Conservation (phyloP, 1,140 invertebrate species). For the Melanaphis sacchari region DNA sequence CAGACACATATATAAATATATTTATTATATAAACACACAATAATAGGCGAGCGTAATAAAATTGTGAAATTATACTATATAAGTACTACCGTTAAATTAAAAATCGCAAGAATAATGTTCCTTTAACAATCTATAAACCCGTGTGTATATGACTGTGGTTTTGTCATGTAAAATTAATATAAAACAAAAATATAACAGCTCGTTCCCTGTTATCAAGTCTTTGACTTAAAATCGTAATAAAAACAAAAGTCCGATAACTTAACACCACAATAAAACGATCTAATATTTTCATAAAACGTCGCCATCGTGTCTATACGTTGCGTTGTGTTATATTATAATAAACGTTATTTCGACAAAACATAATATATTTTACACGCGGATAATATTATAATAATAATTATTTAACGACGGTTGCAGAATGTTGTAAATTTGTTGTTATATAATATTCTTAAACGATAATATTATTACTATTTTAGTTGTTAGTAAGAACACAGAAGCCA, state of each 20-base stretch:
- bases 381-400: not conserved
- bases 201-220: not conserved
- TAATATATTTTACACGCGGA: not conserved
- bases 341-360: not conserved
- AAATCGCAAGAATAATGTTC: not conserved
- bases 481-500: conserved; percentile 1
- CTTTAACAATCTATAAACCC: not conserved
- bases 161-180: not conserved
- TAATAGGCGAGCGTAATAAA: not conserved
- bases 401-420: not conserved
- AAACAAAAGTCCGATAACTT: not conserved
- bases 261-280: not conserved
- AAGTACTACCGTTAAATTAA: not conserved
- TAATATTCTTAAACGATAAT: not conserved
- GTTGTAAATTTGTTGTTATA: not conserved
- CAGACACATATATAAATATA: not conserved
- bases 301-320: too few species aligned
- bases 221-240: not conserved
- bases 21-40: not conserved
- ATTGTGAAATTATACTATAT: not conserved
- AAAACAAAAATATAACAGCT: not conserved
- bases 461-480: not conserved
- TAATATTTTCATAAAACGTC: too few species aligned
- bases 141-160: not conserved
- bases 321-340: too few species aligned